Percentiles rank a stretch among this genome's conserved stretches.
These are phyloP conservation scores for Pterocles burchelli DNA, from an alignment of 2,113 vertebrate species.

Conservation along the genomic window DNA sequence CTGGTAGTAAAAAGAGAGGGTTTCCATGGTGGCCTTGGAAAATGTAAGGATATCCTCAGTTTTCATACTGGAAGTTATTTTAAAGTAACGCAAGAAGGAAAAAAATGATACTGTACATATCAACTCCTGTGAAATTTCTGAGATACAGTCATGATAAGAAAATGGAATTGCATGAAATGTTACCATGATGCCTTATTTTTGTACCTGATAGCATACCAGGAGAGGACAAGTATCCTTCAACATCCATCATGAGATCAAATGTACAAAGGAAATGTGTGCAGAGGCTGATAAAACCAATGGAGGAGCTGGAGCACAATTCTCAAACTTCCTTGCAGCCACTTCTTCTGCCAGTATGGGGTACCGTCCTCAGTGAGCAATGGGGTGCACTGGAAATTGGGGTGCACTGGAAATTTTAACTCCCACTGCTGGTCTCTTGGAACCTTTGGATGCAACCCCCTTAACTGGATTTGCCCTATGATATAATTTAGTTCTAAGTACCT, in stretches of 20 bases:
- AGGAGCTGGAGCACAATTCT: background rate
- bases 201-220: background rate
- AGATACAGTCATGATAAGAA: background rate
- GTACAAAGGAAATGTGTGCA: background rate
- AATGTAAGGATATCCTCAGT: background rate
- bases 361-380: background rate
- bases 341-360: background rate
- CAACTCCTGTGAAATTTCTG: background rate
- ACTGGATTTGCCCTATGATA: background rate
- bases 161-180: background rate
- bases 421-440: background rate
- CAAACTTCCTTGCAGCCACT: background rate
- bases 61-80: background rate
- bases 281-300: background rate
- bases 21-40: background rate
- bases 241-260: background rate
- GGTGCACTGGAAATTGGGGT: background rate
- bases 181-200: background rate
- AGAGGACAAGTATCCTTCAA: background rate
- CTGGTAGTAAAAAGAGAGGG: background rate
- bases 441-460: background rate
- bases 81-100: background rate
- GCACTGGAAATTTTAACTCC: background rate
- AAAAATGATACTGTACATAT: background rate
- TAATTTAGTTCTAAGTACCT: background rate